Evolutionary conservation across 92 coral and sea anemone genomes (phyloP).

Genomic region (Palythoa grandis): DNA sequence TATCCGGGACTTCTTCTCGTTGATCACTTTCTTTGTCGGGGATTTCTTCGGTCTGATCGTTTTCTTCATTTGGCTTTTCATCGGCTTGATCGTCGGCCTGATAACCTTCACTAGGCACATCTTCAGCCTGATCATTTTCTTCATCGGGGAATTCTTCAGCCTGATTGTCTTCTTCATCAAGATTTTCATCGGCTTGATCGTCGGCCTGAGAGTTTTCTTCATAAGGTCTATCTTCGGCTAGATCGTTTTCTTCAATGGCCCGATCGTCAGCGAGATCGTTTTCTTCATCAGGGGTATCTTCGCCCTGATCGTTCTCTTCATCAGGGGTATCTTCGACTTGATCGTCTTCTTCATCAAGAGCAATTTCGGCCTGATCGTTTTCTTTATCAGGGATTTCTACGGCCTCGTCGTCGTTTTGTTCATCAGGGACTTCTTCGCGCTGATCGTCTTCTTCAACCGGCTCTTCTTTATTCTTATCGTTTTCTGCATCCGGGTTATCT

Average conservation of each 20-base stretch:
- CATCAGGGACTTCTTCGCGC: neutral
- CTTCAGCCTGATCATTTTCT: slow-evolving; percentile 1
- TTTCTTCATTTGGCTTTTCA: neutral
- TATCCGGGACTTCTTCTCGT: neutral
- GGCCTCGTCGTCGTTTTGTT: neutral
- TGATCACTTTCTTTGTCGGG: slow-evolving; percentile 2
- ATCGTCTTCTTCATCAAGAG: neutral
- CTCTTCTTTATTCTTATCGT: neutral
- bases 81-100: neutral
- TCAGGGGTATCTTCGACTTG: neutral
- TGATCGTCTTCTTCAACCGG: neutral
- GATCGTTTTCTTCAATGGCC: too few species aligned
- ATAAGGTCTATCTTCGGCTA: neutral
- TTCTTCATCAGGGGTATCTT: neutral
- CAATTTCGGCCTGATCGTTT: neutral
- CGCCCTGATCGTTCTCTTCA: neutral
- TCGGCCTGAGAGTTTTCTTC: neutral
- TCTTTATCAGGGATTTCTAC: neutral
- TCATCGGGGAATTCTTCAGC: neutral
- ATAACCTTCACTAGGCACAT: neutral
- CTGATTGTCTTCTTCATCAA: neutral
- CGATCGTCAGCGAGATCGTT: neutral
- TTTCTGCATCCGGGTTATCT: neutral
- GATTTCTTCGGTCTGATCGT: neutral
- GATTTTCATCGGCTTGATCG: neutral